These are phyloP conservation scores for Heliconius aoede DNA, from an alignment of 2,888 invertebrate species.

Conservation along the genomic window DNA sequence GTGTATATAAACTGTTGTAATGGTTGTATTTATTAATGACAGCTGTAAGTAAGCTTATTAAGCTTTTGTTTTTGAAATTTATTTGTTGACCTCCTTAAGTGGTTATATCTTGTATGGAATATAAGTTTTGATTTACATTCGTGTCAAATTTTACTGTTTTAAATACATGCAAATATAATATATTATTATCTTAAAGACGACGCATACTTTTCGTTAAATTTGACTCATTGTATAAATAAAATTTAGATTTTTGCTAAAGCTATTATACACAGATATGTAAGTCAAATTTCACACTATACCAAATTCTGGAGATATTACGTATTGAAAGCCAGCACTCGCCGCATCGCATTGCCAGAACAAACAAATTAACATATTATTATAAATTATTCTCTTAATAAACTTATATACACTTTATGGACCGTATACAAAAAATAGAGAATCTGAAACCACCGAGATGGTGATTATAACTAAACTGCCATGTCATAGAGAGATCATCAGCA, in stretches of 20 bases:
- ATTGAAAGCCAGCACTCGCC: background rate
- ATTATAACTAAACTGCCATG: conserved; percentile 60
- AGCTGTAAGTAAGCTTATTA: background rate
- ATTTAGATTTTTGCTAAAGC: too few relatives aligned
- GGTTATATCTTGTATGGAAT: background rate
- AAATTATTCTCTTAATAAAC: background rate
- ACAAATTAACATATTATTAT: background rate
- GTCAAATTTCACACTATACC: background rate
- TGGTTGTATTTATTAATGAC: conserved; percentile 12
- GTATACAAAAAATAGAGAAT: background rate
- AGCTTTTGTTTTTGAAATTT: background rate
- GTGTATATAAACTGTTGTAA: background rate
- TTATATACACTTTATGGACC: background rate
- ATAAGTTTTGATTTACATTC: background rate
- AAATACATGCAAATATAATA: background rate
- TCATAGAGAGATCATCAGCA: conserved; percentile 76
- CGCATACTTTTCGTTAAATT: too few relatives aligned
- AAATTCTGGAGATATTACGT: background rate
- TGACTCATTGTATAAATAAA: background rate
- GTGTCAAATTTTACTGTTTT: background rate
- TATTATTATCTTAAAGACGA: background rate
- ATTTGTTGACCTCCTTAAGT: background rate
- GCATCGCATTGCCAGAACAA: background rate
- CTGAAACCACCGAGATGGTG: conserved; percentile 40
- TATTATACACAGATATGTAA: too few relatives aligned